These are phyloP conservation scores for Cichladusa arquata DNA, from an alignment of 2,113 vertebrate species.

Conservation along the genomic window DNA sequence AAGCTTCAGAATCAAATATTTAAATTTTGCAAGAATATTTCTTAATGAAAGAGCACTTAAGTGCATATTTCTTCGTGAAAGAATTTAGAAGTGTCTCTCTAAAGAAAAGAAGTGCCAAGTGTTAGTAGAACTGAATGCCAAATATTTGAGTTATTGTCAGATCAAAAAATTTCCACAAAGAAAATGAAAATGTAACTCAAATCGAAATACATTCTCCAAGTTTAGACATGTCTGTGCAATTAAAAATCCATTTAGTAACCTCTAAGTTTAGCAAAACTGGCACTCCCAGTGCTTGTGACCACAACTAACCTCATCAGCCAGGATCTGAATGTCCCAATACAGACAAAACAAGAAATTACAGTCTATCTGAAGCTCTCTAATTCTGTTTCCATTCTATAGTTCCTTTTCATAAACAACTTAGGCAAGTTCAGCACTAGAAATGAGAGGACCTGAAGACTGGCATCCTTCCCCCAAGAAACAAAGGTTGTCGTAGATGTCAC, in stretches of 20 bases:
- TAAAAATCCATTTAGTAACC: conserved; percentile 10
- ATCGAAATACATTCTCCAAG: not conserved
- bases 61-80: not conserved
- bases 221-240: not conserved
- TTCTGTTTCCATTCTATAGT: not conserved
- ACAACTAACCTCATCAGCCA: conserved; percentile 2
- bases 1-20: not conserved
- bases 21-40: not conserved
- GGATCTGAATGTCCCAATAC: conserved; percentile 12
- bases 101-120: not conserved
- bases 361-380: not conserved
- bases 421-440: not conserved
- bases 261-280: conserved; percentile 17
- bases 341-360: not conserved
- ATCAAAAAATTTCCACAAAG: conserved; percentile 5
- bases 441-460: not conserved
- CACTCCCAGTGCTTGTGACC: not conserved
- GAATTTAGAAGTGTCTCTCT: not conserved
- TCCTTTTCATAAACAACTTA: not conserved
- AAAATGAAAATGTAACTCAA: not conserved
- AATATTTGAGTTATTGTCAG: not conserved
- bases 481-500: not conserved
- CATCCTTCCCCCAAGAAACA: not conserved
- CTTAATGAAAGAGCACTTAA: not conserved
- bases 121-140: not conserved